These are phyloP conservation scores for Plectropomus leopardus DNA, from an alignment of 2,113 vertebrate genomes.

Conservation along the genomic window DNA sequence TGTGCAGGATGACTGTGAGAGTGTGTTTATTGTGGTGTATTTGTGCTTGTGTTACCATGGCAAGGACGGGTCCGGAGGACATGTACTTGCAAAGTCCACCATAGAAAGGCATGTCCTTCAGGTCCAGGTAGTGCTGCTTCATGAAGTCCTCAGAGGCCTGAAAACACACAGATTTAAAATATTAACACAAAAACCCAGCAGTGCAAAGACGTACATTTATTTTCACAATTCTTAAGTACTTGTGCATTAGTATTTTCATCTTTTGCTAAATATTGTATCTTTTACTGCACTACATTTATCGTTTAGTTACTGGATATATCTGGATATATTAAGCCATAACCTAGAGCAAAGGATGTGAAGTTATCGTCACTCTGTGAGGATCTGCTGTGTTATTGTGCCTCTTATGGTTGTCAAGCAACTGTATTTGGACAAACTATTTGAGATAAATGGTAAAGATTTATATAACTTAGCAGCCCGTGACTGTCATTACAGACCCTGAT, in stretches of 20 bases:
- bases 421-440: too few species aligned
- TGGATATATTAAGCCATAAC: too few species aligned
- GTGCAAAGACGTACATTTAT: neutral
- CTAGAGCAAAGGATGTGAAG: too few species aligned
- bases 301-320: too few species aligned
- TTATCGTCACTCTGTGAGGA: too few species aligned
- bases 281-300: neutral
- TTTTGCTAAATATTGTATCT: neutral
- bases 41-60: conserved; percentile 88
- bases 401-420: too few species aligned
- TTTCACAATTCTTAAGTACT: too few species aligned
- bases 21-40: conserved; percentile 7
- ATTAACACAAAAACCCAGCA: neutral
- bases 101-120: conserved; percentile 94
- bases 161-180: neutral
- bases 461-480: too few species aligned
- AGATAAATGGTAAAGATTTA: too few species aligned
- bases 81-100: conserved; percentile 91
- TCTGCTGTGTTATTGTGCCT: too few species aligned
- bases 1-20: neutral
- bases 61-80: conserved; percentile 90
- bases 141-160: conserved; percentile 92
- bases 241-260: too few species aligned
- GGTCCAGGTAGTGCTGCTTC: conserved; percentile 93
- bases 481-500: too few species aligned